phyloP scores from a whole-genome alignment of 2,797 vertebrate species.

The Erethizon dorsatum region DNA sequence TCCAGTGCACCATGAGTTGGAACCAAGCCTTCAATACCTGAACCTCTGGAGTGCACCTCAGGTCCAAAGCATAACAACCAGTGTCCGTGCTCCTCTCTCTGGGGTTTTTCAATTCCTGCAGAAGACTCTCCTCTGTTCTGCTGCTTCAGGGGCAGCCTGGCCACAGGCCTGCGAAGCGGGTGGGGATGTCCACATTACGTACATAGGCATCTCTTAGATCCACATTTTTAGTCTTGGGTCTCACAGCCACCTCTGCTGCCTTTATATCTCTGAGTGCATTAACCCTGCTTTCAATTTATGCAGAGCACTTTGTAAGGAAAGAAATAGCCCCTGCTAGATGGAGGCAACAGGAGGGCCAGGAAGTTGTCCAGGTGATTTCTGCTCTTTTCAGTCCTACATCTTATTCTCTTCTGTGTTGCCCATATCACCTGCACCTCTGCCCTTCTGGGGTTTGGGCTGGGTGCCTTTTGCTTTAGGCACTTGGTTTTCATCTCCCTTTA shows the following conservation, averaged over 20 bases:
- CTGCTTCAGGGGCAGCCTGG: background rate
- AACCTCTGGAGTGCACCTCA: background rate
- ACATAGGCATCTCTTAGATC: background rate
- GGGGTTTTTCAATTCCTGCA: background rate
- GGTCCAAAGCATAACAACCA: background rate
- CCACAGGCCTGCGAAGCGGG: accelerated
- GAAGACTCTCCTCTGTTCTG: background rate
- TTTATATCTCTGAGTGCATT: background rate
- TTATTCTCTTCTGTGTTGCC: background rate
- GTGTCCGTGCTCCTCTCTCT: background rate
- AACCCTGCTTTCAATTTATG: background rate
- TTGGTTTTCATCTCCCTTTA: background rate
- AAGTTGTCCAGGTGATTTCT: background rate
- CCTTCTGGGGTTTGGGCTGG: background rate
- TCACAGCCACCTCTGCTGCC: background rate
- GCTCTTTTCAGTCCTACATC: background rate
- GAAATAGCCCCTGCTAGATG: background rate
- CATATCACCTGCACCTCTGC: background rate
- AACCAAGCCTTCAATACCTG: background rate
- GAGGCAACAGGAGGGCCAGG: background rate
- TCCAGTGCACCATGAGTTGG: background rate
- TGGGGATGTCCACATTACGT: background rate
- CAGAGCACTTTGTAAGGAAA: background rate
- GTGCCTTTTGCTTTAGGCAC: background rate
- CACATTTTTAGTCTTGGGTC: background rate